phyloP scores from a whole-genome alignment of 2,888 invertebrate genomes.

The Erebia palarica region DNA sequence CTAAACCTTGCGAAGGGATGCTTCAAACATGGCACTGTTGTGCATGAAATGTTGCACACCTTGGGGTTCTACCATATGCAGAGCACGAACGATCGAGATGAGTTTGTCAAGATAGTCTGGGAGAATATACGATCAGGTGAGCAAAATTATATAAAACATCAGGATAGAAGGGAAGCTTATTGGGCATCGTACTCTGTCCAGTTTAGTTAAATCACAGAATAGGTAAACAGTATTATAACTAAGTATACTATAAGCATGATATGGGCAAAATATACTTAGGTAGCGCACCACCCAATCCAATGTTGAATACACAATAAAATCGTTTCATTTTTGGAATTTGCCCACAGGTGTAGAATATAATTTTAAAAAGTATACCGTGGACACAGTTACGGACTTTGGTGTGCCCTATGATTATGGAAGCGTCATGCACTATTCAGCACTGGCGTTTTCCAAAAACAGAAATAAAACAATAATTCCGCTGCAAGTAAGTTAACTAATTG shows the following conservation, averaged over 20 bases:
- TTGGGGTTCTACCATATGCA: slow-evolving; percentile 93
- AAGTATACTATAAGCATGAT: too few species aligned
- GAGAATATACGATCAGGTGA: slow-evolving; percentile 86
- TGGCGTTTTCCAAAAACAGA: slow-evolving; percentile 86
- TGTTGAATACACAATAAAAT: too few species aligned
- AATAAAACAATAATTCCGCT: slow-evolving; percentile 84
- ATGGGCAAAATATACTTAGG: too few species aligned
- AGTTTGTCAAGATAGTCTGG: slow-evolving; percentile 88
- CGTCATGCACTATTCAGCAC: slow-evolving; percentile 87
- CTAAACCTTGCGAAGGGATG: slow-evolving; percentile 82
- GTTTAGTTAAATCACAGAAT: too few species aligned
- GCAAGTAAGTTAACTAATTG: slow-evolving; percentile 51
- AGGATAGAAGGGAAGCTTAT: too few species aligned
- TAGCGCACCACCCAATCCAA: too few species aligned
- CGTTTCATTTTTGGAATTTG: neutral
- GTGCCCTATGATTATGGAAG: slow-evolving; percentile 87
- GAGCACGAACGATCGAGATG: slow-evolving; percentile 89
- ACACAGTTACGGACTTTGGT: slow-evolving; percentile 85
- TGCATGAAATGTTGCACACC: slow-evolving; percentile 91
- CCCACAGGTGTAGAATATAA: slow-evolving; percentile 80
- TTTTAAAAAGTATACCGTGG: slow-evolving; percentile 86
- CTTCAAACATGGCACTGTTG: slow-evolving; percentile 84
- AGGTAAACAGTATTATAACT: too few species aligned
- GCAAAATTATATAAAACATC: slow-evolving; percentile 4
- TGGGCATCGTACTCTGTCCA: neutral